Evolutionary conservation across 1,140 invertebrate species (phyloP), one percentile per base, ranked within the genome.

Genomic region (Mercenaria mercenaria): DNA sequence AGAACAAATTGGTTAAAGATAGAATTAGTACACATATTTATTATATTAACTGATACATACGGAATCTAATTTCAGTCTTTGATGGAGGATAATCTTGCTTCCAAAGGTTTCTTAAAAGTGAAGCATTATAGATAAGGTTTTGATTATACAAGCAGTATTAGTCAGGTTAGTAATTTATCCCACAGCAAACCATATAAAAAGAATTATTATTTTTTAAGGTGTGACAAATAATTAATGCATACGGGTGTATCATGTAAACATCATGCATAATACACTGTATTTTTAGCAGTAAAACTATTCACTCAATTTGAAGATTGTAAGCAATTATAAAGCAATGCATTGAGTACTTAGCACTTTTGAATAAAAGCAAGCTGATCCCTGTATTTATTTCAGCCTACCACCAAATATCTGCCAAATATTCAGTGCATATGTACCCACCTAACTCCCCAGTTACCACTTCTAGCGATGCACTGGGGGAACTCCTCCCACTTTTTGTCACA

Each of bases 391-490:
- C 20, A 72, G 29, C 67, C 67, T 39, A 39, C 15, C 67, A 72
- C 67, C 67, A 72, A 72, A 72, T 13, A 4, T 67, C n/a, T 23
- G 67, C 67, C 67, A 37, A 39, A 41, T n/a, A n/a, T 72, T 72
- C 67, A 32, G 67, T 39, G 34, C 15, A 72, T 39, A 41, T n/a
- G 92, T 95, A 97, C 97, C 97, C 97, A 99, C 99, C 98, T 97
- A 98, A 98, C 97, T 99, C 98, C 94, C 98, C 98, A 69, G 99
- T 99, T 83, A 98, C 99, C 92, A 99, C 98, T 92, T 98, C 97
- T 26, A 98, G 97, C 0, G 98, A 97, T 34, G 97, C 96, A 92
- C 98, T 99, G 0, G 98, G 97, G 47, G 97, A 97, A 80, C 99
- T 98, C 91, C 98, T 97, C 52, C 99, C 99, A 92, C 99, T 98